A percentile compares a stretch with the other conserved stretches of the same genome.
phyloP scores from a whole-genome alignment of 2,113 vertebrate genomes.

The Phrynosoma blainvillii region DNA sequence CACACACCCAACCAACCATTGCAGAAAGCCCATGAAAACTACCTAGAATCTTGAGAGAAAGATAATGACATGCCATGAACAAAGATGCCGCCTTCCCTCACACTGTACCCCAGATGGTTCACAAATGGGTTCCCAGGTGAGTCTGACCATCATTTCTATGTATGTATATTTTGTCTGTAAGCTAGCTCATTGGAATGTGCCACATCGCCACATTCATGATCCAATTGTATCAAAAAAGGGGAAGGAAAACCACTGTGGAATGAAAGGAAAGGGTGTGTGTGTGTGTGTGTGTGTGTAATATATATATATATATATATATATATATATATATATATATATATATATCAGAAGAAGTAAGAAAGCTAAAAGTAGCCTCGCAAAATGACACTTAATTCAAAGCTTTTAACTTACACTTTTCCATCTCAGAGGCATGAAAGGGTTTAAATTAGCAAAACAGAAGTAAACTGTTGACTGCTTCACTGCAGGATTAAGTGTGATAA shows the following conservation, averaged over 20 bases:
- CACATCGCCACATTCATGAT: neutral
- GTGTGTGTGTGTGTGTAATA: too few species aligned
- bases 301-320: too few species aligned
- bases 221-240: accelerated
- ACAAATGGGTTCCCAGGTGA: too few species aligned
- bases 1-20: too few species aligned
- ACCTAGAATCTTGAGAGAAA: too few species aligned
- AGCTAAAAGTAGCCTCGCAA: slow-evolving; percentile 58
- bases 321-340: too few species aligned
- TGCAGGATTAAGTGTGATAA: slow-evolving; percentile 95
- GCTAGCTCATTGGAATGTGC: neutral
- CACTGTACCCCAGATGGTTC: too few species aligned
- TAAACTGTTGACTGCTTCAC: slow-evolving; percentile 92
- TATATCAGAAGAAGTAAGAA: neutral
- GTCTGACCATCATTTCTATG: too few species aligned
- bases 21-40: too few species aligned
- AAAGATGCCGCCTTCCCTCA: too few species aligned
- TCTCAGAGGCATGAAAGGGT: slow-evolving; percentile 81
- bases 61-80: too few species aligned
- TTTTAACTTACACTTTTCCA: slow-evolving; percentile 74
- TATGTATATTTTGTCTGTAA: neutral
- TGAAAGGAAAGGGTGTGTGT: slow-evolving; percentile 38
- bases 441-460: slow-evolving; percentile 92
- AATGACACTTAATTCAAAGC: slow-evolving; percentile 78
- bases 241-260: slow-evolving; percentile 27